Percentiles rank a stretch among this genome's conserved stretches.
Evolutionary conservation across 2,888 invertebrate species (phyloP).

Genomic region (Phymatocera aterrima): DNA sequence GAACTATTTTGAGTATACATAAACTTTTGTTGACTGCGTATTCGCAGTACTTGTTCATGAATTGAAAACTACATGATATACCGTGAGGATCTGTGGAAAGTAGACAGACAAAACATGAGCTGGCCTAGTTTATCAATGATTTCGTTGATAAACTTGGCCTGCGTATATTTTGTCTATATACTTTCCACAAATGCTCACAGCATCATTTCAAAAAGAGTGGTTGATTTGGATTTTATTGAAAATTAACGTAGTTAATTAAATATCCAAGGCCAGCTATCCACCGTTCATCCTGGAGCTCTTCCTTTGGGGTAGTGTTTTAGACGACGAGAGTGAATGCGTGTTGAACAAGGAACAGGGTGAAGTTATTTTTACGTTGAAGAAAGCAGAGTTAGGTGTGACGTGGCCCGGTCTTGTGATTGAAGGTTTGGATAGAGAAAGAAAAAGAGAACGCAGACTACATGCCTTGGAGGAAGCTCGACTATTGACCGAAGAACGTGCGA

Average conservation of each 20-base stretch:
- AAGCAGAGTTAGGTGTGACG: conserved; percentile 74
- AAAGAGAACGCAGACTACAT: conserved; percentile 77
- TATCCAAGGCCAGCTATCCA: conserved; percentile 79
- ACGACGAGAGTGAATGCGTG: conserved; percentile 80
- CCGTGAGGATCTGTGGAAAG: too few species aligned
- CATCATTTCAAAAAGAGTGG: neutral
- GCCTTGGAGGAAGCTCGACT: conserved; percentile 78
- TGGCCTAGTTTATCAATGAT: too few species aligned
- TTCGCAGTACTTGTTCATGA: neutral
- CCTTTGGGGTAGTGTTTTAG: conserved; percentile 80
- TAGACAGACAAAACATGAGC: too few species aligned
- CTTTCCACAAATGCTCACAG: too few species aligned
- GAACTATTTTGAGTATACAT: neutral
- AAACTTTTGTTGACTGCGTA: neutral
- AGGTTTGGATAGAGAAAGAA: conserved; percentile 78
- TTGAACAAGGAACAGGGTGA: conserved; percentile 77
- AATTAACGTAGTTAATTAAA: conserved; percentile 49
- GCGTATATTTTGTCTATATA: too few species aligned
- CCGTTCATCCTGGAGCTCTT: conserved; percentile 87
- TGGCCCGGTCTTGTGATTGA: conserved; percentile 79
- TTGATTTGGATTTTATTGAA: conserved; percentile 14
- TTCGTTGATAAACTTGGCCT: too few species aligned
- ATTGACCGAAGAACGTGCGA: conserved; percentile 76
- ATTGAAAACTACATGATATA: neutral
- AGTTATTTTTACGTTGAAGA: conserved; percentile 82